A percentile compares a stretch with the other conserved stretches of the same genome.
Conservation (phyloP, 2,888 invertebrate genomes). For the Acrobasis consociella region DNA sequence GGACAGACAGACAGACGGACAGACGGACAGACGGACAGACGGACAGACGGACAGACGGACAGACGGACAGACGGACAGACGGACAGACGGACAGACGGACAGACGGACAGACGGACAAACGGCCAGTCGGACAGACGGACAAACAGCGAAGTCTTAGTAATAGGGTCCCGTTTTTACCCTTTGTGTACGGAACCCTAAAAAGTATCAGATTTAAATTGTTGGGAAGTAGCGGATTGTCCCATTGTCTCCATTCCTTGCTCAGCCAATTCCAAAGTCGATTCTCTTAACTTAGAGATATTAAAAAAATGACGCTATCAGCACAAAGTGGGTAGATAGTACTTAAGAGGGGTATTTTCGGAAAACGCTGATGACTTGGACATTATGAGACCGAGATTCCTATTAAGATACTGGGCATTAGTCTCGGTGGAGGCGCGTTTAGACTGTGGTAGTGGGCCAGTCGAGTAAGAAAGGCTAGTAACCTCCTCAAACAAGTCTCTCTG, state of each 20-base stretch:
- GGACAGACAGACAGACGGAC: too few relatives aligned
- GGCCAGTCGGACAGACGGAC: too few relatives aligned
- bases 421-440: slow-evolving; percentile 55
- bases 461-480: background rate
- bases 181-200: too few relatives aligned
- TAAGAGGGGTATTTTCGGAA: slow-evolving; percentile 66
- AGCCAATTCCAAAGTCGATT: slow-evolving; percentile 37
- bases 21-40: too few relatives aligned
- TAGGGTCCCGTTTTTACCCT: too few relatives aligned
- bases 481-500: too few relatives aligned
- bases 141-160: too few relatives aligned
- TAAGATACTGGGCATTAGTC: slow-evolving; percentile 78
- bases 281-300: slow-evolving; percentile 59
- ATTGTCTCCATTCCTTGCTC: slow-evolving; percentile 1
- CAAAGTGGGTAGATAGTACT: slow-evolving; percentile 50
- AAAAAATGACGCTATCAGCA: slow-evolving; percentile 68
- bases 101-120: too few relatives aligned
- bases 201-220: too few relatives aligned
- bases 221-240: background rate
- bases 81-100: too few relatives aligned
- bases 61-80: too few relatives aligned
- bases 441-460: slow-evolving; percentile 29
- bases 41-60: too few relatives aligned
- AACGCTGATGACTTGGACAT: slow-evolving; percentile 78
- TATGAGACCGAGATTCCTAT: slow-evolving; percentile 78